Percentiles rank a stretch among this genome's conserved stretches.
These are phyloP conservation scores for Pholis gunnellus DNA, from an alignment of 2,113 vertebrate genomes.

Conservation along the genomic window DNA sequence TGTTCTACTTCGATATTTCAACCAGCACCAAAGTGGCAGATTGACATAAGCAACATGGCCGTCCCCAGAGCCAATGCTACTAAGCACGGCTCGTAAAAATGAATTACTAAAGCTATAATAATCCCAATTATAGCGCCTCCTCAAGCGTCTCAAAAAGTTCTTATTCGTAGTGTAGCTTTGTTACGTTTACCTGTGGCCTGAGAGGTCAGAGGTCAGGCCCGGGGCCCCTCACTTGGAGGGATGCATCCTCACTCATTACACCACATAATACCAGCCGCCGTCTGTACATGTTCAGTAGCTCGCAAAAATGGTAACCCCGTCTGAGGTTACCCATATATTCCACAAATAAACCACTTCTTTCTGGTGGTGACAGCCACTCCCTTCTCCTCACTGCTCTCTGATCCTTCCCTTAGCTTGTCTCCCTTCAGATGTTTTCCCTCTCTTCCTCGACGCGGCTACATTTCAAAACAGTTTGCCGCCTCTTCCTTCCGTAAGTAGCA, in stretches of 20 bases:
- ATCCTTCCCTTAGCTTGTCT: conserved; percentile 21
- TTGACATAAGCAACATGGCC: background rate
- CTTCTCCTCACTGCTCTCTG: conserved; percentile 14
- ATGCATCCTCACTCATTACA: background rate
- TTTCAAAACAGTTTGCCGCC: background rate
- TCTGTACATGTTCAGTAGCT: background rate
- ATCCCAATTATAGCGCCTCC: background rate
- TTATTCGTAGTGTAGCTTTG: background rate
- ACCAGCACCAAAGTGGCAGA: background rate
- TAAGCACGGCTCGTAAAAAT: background rate
- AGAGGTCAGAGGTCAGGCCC: background rate
- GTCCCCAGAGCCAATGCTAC: background rate
- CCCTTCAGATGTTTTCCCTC: conserved; percentile 20
- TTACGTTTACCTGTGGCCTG: background rate
- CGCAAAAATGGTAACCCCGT: background rate
- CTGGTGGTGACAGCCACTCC: conserved; percentile 17
- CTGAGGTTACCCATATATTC: background rate
- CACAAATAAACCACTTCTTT: conserved; percentile 19
- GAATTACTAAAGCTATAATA: background rate
- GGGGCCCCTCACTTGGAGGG: background rate
- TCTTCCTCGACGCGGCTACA: conserved; percentile 18
- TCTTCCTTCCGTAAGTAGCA: conserved; percentile 22
- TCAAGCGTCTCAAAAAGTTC: background rate
- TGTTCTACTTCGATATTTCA: background rate
- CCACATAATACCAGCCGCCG: background rate